These are phyloP conservation scores for Hypsibius dujardini DNA, from an alignment of 1,140 invertebrate genomes.

Conservation along the genomic window DNA sequence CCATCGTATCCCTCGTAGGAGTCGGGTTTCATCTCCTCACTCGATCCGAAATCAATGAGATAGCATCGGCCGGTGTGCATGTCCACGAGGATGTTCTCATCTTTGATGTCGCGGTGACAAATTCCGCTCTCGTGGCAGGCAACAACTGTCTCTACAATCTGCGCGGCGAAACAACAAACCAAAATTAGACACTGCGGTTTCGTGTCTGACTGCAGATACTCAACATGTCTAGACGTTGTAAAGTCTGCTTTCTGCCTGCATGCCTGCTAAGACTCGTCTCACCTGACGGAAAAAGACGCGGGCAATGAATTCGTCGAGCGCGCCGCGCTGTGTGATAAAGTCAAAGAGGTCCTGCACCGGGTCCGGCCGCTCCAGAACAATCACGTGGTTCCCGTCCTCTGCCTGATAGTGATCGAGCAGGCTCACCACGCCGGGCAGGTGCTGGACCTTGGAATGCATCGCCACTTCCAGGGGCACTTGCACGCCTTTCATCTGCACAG, in stretches of 20 bases:
- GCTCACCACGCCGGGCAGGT: conserved; percentile 42
- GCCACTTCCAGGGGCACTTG: conserved; percentile 45
- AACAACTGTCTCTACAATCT: conserved; percentile 38
- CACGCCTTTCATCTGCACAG: conserved; percentile 34
- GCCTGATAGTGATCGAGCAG: conserved; percentile 44
- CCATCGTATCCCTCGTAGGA: conserved; percentile 50
- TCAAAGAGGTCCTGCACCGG: conserved; percentile 49
- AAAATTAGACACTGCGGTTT: neutral
- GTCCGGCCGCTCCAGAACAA: conserved; percentile 48
- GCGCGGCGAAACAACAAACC: neutral
- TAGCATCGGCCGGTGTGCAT: conserved; percentile 35
- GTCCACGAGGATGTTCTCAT: conserved; percentile 49
- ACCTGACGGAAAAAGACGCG: conserved; percentile 39
- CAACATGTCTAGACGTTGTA: neutral
- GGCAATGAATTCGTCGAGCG: conserved; percentile 40
- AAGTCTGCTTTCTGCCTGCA: neutral
- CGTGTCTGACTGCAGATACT: neutral
- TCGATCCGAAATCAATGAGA: conserved; percentile 51
- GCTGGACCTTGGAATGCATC: conserved; percentile 40
- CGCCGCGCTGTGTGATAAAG: conserved; percentile 46
- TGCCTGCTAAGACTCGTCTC: conserved; percentile 26
- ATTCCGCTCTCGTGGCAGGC: conserved; percentile 38
- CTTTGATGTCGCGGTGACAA: conserved; percentile 50
- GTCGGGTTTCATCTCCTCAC: conserved; percentile 42
- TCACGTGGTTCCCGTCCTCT: conserved; percentile 32